These are phyloP conservation scores for Notechis scutatus DNA, from an alignment of 2,113 vertebrate species.

Conservation along the genomic window DNA sequence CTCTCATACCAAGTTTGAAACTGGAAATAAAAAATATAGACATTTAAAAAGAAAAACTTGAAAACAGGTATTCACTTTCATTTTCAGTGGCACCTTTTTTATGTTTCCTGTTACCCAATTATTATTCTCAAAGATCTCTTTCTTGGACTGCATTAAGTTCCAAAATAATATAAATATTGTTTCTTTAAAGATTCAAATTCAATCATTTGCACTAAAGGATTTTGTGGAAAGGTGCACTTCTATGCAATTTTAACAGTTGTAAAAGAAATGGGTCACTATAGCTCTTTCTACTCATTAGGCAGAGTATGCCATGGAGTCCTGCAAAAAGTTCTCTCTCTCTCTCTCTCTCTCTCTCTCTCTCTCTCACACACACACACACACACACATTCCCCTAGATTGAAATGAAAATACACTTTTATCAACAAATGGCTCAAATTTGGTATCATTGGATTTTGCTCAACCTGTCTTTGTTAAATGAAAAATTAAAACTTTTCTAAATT, in stretches of 20 bases:
- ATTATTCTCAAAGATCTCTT: constrained; percentile 17
- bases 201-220: neutral
- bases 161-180: constrained; percentile 38
- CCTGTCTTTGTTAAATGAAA: neutral
- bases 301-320: neutral
- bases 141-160: constrained; percentile 29
- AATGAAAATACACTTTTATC: neutral
- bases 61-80: neutral
- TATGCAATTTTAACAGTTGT: neutral
- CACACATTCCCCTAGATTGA: neutral
- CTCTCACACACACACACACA: neutral
- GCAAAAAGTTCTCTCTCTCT: neutral
- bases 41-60: neutral
- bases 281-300: neutral
- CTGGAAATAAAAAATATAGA: neutral
- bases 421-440: neutral
- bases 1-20: neutral
- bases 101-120: constrained; percentile 10
- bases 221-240: neutral
- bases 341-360: too few species aligned
- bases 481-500: neutral
- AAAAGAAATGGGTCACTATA: neutral
- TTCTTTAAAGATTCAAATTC: neutral
- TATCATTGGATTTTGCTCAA: neutral
- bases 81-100: neutral